Evolutionary conservation across 37 sponge, comb jelly and placozoan species (phyloP).

Genomic region (Oopsacas minuta): DNA sequence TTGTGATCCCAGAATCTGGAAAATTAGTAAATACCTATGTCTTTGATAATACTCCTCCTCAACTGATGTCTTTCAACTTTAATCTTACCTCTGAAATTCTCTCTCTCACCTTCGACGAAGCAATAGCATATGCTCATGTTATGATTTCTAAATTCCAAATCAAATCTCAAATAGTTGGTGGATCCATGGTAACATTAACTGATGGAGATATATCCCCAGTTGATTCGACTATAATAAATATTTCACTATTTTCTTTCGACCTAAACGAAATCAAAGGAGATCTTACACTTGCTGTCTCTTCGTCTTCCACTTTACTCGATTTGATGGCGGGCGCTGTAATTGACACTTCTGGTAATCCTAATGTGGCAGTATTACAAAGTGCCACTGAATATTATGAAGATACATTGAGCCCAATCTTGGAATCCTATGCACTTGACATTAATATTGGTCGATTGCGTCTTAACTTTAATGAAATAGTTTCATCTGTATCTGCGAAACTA

Average conservation of each 20-base stretch:
- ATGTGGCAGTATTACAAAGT: constrained; percentile 20
- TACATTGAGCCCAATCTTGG: constrained; percentile 34
- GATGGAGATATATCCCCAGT: constrained; percentile 40
- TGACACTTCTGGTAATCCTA: constrained; percentile 52
- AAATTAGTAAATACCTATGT: neutral
- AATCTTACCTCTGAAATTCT: constrained; percentile 31
- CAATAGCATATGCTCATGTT: constrained; percentile 2
- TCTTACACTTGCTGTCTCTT: constrained; percentile 26
- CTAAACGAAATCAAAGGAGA: constrained; percentile 45
- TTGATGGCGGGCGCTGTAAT: constrained; percentile 30
- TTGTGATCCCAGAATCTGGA: neutral
- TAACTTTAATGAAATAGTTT: constrained; percentile 61
- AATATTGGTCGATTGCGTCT: constrained; percentile 52
- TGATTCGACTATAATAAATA: constrained; percentile 60
- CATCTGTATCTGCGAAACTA: constrained; percentile 9
- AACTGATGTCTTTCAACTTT: constrained; percentile 24
- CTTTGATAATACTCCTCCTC: constrained; percentile 25
- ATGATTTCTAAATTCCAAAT: neutral
- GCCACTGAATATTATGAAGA: constrained; percentile 46
- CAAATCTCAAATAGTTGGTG: neutral
- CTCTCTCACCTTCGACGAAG: constrained; percentile 34
- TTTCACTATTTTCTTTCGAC: constrained; percentile 45
- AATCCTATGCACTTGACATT: constrained; percentile 47
- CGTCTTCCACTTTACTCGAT: constrained; percentile 35
- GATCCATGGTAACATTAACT: constrained; percentile 22